A percentile compares a stretch with the other conserved stretches of the same genome.
Evolutionary conservation across 2,113 vertebrate genomes (phyloP).

Genomic region (Callipepla squamata): DNA sequence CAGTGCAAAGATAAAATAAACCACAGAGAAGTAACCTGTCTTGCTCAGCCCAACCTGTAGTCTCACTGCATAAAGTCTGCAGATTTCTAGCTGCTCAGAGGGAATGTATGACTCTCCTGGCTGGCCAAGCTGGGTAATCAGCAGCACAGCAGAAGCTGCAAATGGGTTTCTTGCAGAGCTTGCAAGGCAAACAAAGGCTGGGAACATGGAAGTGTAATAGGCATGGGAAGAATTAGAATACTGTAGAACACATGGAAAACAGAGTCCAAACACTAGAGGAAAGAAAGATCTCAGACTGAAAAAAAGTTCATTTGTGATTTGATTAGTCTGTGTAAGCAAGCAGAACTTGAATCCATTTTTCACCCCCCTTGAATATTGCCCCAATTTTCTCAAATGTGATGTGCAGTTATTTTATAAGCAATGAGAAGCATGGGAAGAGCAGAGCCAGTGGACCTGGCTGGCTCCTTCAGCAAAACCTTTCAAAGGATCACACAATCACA

Average conservation of each 20-base stretch:
- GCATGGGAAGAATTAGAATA: background rate
- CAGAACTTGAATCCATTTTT: background rate
- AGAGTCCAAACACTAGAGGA: background rate
- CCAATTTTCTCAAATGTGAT: background rate
- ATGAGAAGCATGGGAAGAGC: background rate
- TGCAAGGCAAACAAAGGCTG: background rate
- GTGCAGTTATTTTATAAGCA: background rate
- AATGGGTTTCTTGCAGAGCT: background rate
- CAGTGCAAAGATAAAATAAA: background rate
- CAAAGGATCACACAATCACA: too few species aligned
- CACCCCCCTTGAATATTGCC: background rate
- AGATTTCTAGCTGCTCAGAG: background rate
- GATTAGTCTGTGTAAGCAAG: background rate
- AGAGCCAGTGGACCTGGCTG: background rate
- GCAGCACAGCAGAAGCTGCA: background rate
- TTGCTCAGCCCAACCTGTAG: background rate
- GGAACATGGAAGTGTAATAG: background rate
- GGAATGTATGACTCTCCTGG: accelerated
- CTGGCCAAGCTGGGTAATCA: background rate
- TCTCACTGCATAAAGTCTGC: background rate
- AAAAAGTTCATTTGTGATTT: background rate
- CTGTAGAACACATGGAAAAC: background rate
- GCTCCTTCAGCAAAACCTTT: background rate
- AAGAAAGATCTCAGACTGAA: background rate
- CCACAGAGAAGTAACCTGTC: background rate